Percentiles rank a stretch among this genome's conserved stretches.
Evolutionary conservation across 2,113 vertebrate species (phyloP).

Genomic region (Vicugna pacos): DNA sequence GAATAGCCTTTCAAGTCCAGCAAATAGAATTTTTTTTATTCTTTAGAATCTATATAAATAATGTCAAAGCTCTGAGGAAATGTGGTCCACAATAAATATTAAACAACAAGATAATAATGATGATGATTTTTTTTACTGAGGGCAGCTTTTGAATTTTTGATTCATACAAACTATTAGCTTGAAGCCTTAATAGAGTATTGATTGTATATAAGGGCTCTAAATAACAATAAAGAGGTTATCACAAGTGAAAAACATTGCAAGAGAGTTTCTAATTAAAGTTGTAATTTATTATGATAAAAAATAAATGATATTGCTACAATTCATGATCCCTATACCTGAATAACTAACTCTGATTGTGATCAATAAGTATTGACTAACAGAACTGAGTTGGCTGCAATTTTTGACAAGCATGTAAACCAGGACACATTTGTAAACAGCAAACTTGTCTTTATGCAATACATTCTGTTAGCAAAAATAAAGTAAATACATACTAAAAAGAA

Average conservation of each 20-base stretch:
- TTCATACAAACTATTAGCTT: slow-evolving; percentile 65
- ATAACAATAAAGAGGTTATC: slow-evolving; percentile 68
- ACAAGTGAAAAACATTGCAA: slow-evolving; percentile 41
- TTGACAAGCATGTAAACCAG: background rate
- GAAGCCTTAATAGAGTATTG: slow-evolving; percentile 70
- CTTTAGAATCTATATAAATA: slow-evolving; percentile 35
- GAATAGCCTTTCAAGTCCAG: background rate
- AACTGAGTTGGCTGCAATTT: background rate
- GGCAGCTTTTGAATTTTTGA: slow-evolving; percentile 72
- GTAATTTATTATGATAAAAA: slow-evolving; percentile 71
- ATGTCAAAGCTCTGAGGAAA: slow-evolving; percentile 51
- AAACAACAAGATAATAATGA: slow-evolving; percentile 61
- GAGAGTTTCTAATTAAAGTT: slow-evolving; percentile 70
- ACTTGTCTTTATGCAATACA: background rate
- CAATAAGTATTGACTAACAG: background rate
- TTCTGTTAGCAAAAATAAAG: background rate
- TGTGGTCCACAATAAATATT: slow-evolving; percentile 57
- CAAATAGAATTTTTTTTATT: slow-evolving; percentile 20
- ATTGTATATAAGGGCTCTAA: slow-evolving; percentile 61
- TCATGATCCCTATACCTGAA: slow-evolving; percentile 28
- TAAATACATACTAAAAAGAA: background rate
- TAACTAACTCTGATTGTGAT: slow-evolving; percentile 41
- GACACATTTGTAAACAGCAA: background rate
- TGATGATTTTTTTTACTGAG: slow-evolving; percentile 64
- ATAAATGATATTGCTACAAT: slow-evolving; percentile 62